Evolutionary conservation across 2,113 vertebrate genomes (phyloP).

Genomic region (Heterochromis multidens): DNA sequence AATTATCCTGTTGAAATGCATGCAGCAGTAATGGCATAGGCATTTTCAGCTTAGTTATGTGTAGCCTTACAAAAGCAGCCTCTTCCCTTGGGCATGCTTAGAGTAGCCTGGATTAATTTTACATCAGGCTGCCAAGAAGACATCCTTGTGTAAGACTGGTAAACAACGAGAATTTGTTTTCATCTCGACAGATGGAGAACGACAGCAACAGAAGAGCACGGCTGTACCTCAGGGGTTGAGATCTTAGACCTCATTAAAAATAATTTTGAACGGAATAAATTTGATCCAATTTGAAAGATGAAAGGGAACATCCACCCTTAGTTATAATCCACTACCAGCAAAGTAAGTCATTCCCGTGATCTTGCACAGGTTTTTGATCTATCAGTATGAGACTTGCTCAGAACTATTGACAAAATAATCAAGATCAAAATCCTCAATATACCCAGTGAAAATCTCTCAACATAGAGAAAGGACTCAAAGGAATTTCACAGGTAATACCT

Average conservation of each 20-base stretch:
- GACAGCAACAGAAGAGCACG: slow-evolving; percentile 17
- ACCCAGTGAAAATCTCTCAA: background rate
- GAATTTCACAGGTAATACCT: background rate
- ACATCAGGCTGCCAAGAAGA: slow-evolving; percentile 30
- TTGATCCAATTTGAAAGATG: slow-evolving; percentile 35
- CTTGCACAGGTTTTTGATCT: background rate
- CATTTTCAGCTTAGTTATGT: background rate
- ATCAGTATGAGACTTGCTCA: background rate
- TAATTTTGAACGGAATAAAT: slow-evolving; percentile 18
- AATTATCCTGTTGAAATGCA: background rate
- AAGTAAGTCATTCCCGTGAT: background rate
- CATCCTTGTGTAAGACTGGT: slow-evolving; percentile 25
- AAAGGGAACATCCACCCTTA: slow-evolving; percentile 21
- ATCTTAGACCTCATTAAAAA: slow-evolving; percentile 59
- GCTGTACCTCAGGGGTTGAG: slow-evolving; percentile 37
- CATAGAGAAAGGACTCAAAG: fast-evolving
- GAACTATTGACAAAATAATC: slow-evolving; percentile 9
- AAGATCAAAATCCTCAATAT: background rate
- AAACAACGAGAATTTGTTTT: slow-evolving; percentile 52
- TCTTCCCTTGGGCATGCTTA: background rate
- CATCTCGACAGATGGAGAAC: slow-evolving; percentile 49
- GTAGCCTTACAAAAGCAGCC: background rate
- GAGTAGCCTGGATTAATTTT: slow-evolving; percentile 49
- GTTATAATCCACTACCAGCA: background rate
- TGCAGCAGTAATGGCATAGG: background rate